Evolutionary conservation across 2,113 vertebrate species (phyloP).

Genomic region (Parus major): DNA sequence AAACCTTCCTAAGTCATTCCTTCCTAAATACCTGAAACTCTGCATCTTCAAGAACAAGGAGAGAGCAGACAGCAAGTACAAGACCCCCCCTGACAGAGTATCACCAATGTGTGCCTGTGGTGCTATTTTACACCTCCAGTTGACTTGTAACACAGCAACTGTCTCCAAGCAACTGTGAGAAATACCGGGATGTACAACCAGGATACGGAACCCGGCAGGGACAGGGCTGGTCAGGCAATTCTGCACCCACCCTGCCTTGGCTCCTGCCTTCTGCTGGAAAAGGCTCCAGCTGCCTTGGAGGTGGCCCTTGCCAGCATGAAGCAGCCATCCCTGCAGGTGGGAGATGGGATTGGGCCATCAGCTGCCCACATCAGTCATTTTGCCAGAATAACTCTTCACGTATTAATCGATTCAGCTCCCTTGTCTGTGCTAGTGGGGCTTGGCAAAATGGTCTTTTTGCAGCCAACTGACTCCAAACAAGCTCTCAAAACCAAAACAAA

Average conservation of each 20-base stretch:
- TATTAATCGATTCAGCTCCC: background rate
- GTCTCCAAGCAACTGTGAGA: constrained; percentile 85
- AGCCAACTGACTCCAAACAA: background rate
- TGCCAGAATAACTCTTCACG: background rate
- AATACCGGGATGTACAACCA: constrained; percentile 28
- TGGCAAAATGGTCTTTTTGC: background rate
- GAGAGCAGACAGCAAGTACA: background rate
- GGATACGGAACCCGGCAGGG: background rate
- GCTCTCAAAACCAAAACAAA: background rate
- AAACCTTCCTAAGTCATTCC: background rate
- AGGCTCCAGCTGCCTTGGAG: background rate
- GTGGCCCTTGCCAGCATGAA: background rate
- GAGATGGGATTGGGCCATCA: background rate
- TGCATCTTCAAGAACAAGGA: background rate
- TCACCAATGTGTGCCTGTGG: constrained; percentile 15
- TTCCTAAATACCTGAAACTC: background rate
- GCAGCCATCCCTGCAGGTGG: background rate
- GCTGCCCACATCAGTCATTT: background rate
- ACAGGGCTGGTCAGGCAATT: background rate
- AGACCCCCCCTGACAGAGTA: constrained; percentile 1
- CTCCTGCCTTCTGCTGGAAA: background rate
- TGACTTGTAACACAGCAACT: constrained; percentile 80
- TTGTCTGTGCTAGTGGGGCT: background rate
- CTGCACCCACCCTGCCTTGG: background rate
- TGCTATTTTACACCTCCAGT: constrained; percentile 58